Percentiles rank a stretch among this genome's conserved stretches.
Evolutionary conservation across 2,797 vertebrate species (phyloP).

Genomic region (Sylvia borin): DNA sequence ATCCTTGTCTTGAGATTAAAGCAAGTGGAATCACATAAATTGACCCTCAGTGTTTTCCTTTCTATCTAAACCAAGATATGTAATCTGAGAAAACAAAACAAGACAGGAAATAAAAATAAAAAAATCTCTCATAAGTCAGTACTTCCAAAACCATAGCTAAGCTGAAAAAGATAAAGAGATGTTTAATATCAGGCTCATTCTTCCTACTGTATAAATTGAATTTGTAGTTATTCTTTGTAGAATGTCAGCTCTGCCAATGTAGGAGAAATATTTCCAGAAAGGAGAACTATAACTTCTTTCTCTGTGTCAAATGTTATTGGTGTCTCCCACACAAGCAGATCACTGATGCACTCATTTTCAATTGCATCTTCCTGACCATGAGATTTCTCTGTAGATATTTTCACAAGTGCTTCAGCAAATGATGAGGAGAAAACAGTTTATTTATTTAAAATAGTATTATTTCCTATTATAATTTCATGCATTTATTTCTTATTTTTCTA

Average conservation of each 20-base stretch:
- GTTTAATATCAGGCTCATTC: neutral
- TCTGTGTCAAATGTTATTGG: neutral
- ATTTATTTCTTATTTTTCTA: neutral
- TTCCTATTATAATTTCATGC: neutral
- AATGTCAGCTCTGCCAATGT: neutral
- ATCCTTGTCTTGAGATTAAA: neutral
- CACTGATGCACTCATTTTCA: neutral
- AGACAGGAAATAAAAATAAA: neutral
- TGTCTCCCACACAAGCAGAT: neutral
- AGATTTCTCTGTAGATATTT: neutral
- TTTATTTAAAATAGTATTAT: neutral
- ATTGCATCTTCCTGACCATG: neutral
- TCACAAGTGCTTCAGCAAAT: neutral
- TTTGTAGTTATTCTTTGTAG: neutral
- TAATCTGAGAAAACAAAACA: neutral
- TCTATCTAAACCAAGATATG: neutral
- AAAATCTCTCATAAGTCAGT: neutral
- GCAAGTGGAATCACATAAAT: neutral
- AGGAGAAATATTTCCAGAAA: conserved; percentile 13
- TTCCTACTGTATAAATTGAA: neutral
- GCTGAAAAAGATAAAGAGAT: neutral
- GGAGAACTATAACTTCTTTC: neutral
- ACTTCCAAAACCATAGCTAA: neutral
- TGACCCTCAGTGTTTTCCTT: neutral
- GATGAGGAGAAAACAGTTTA: neutral